A percentile compares a stretch with the other conserved stretches of the same genome.
phyloP scores from a whole-genome alignment of 2,797 vertebrate genomes.

The Bucorvus abyssinicus region DNA sequence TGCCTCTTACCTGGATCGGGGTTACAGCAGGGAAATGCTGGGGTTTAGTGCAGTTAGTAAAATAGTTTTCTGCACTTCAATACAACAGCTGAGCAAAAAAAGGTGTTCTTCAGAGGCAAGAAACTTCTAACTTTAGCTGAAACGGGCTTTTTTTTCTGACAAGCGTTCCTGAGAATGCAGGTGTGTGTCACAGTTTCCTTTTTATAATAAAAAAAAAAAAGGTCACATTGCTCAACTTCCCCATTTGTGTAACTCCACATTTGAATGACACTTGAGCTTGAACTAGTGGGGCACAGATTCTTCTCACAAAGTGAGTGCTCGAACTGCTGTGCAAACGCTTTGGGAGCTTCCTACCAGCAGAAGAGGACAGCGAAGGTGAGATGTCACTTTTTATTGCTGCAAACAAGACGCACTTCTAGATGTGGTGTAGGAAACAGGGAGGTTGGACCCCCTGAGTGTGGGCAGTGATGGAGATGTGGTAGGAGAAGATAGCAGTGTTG shows the following conservation, averaged over 20 bases:
- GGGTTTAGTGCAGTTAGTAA: not conserved
- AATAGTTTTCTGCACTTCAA: fast-evolving
- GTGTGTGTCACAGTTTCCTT: conserved; percentile 8
- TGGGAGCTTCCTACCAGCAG: not conserved
- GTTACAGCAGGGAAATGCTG: not conserved
- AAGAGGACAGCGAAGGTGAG: not conserved
- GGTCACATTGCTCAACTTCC: conserved; percentile 48
- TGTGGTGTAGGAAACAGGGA: not conserved
- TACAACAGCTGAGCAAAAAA: not conserved
- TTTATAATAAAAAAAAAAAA: not conserved
- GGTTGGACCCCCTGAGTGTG: not conserved
- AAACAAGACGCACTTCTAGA: fast-evolving
- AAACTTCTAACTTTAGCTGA: not conserved
- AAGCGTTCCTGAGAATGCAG: not conserved
- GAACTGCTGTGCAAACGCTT: fast-evolving
- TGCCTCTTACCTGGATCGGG: fast-evolving
- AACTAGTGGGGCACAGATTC: not conserved
- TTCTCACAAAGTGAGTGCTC: not conserved
- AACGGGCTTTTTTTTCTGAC: not conserved
- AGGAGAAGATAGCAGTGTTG: not conserved
- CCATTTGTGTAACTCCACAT: not conserved
- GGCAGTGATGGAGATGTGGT: fast-evolving
- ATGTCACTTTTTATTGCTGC: fast-evolving
- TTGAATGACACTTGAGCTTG: not conserved
- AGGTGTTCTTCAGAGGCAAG: fast-evolving